Evolutionary conservation across 2,797 vertebrate genomes (phyloP), one percentile per base, ranked within the genome.

Genomic region (Notolepis coatsorum): DNA sequence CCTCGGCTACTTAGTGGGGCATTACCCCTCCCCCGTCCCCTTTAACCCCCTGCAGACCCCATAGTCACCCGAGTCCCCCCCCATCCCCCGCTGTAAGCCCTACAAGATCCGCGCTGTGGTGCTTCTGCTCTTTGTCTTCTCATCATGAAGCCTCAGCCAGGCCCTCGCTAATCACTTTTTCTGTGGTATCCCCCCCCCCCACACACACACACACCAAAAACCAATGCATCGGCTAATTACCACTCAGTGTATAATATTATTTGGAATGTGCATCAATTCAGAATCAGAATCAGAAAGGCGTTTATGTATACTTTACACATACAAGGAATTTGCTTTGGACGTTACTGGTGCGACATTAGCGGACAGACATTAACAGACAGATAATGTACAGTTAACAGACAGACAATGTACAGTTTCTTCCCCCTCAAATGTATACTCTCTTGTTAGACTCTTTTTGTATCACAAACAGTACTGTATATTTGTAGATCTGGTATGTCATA

Each of bases 31-130:
- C 82, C 85, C 39, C 18, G 12, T 63, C 72, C 68, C 80, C 77
- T 82, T 82, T 79, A 82, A 85, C 83, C 82, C 79, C 73, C 74
- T 60, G 73, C 71, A 83, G 79, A 74, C 62, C 74, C 65, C 54
- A 54, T 56, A 75, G 63, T 63, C 53, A n/a, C 66, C 71, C 48
- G 54, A 37, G 51, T 38, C 17, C 30, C 17, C 49, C 65, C 63
- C 61, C 43, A 25, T 20, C 31, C n/a, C 27, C 9, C 7, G 46
- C 68, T 71, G 57, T 15, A 55, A 38, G 58, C 39, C 66, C 53
- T 38, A 12, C 54, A 21, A 60, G 60, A 66, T 63, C 59, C 53
- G 50, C 47, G 28, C 68, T 73, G 64, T 35, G 66, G 43, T 58
- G 53, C 53, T 61, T 33, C 54, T 65, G 61, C 52, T 75, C 76